phyloP scores from a whole-genome alignment of 1,140 invertebrate species.

The Lepidurus apus region DNA sequence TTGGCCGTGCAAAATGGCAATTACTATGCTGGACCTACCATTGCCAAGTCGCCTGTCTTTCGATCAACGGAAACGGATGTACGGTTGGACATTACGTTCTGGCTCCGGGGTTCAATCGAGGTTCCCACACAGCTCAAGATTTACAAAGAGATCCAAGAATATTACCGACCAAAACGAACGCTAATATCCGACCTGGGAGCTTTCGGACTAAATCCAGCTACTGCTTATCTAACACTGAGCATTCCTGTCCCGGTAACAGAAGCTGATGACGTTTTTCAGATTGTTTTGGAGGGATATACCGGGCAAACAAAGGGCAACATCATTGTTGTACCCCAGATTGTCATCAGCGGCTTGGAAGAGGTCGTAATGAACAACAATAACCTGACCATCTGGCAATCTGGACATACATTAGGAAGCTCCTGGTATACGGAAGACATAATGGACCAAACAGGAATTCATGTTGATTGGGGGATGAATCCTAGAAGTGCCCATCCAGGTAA shows the following conservation, averaged over 20 bases:
- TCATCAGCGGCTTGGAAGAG: background rate
- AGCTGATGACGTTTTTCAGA: background rate
- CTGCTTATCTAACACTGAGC: background rate
- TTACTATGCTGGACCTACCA: background rate
- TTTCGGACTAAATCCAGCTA: background rate
- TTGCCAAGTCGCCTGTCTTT: background rate
- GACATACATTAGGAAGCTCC: background rate
- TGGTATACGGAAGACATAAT: background rate
- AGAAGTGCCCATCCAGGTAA: background rate
- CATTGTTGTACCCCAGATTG: background rate
- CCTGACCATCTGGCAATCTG: background rate
- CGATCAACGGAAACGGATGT: background rate
- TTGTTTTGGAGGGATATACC: background rate
- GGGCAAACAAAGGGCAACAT: background rate
- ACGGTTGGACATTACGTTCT: background rate
- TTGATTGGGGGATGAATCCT: constrained; percentile 1
- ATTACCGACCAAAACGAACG: background rate
- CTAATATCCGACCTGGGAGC: background rate
- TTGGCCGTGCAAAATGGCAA: background rate
- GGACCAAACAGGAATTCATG: background rate
- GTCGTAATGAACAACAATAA: background rate
- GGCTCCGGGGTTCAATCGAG: background rate
- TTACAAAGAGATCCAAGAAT: background rate
- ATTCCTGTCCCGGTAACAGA: background rate
- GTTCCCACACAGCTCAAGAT: background rate